Percentiles rank a stretch among this genome's conserved stretches.
These are phyloP conservation scores for Sus cebifrons DNA, from an alignment of 2,797 vertebrate species.

Conservation along the genomic window DNA sequence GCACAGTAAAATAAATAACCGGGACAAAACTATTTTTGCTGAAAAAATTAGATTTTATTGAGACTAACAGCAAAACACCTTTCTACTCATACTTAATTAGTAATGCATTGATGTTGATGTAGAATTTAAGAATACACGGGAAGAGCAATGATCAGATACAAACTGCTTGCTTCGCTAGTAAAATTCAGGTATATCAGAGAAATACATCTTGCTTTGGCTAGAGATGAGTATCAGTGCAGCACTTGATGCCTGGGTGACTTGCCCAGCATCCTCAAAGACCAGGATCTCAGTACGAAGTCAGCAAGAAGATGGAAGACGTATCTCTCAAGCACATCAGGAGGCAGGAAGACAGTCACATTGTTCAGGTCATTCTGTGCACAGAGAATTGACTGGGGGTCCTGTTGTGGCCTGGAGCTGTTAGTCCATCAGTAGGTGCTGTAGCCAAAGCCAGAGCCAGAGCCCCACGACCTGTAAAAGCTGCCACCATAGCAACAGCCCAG, in stretches of 20 bases:
- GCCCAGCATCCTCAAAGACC: background rate
- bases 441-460: constrained; percentile 83
- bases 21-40: constrained; percentile 56
- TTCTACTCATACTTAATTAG: background rate
- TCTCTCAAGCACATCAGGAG: background rate
- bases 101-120: background rate
- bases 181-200: background rate
- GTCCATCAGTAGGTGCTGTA: constrained; percentile 84
- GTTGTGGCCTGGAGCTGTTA: background rate
- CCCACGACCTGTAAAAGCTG: constrained; percentile 80
- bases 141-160: background rate
- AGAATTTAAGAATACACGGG: background rate
- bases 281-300: background rate
- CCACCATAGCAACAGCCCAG: constrained; percentile 72
- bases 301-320: background rate
- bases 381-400: background rate
- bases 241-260: background rate
- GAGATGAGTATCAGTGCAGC: background rate
- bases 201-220: background rate
- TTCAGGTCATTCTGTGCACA: background rate
- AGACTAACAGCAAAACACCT: constrained; percentile 35
- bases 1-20: constrained; percentile 64
- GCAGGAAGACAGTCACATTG: background rate
- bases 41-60: constrained; percentile 83
- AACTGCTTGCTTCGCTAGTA: background rate